phyloP scores from a whole-genome alignment of 1,140 invertebrate genomes.

The Zaprionus ghesquierei region DNA sequence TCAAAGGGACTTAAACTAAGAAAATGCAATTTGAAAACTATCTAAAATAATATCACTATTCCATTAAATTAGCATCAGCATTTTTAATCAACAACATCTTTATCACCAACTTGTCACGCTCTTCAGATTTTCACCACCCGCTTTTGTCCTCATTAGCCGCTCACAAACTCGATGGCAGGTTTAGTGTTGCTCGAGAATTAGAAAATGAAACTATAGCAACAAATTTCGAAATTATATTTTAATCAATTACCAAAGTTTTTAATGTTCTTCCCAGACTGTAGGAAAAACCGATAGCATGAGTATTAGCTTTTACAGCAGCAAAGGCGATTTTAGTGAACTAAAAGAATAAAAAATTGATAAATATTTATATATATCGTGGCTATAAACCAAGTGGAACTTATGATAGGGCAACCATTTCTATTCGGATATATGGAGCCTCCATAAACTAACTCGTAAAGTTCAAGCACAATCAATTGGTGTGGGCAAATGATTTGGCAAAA shows the following conservation, averaged over 20 bases:
- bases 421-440: background rate
- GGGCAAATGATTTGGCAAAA: background rate
- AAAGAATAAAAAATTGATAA: background rate
- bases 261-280: background rate
- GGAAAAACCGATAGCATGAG: background rate
- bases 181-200: background rate
- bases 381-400: background rate
- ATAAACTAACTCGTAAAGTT: background rate
- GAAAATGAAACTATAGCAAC: background rate
- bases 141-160: background rate
- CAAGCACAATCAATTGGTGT: background rate
- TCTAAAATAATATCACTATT: no score
- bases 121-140: background rate
- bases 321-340: background rate
- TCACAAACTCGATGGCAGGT: background rate
- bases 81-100: no score
- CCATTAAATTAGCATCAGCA: no score
- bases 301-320: background rate
- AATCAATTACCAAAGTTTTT: background rate
- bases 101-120: background rate
- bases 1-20: no score
- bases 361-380: background rate
- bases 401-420: background rate
- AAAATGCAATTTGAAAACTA: no score
- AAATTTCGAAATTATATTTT: background rate